Base-by-base conservation (phyloP, 1,140 invertebrate species). In the Magallana gigas region DNA sequence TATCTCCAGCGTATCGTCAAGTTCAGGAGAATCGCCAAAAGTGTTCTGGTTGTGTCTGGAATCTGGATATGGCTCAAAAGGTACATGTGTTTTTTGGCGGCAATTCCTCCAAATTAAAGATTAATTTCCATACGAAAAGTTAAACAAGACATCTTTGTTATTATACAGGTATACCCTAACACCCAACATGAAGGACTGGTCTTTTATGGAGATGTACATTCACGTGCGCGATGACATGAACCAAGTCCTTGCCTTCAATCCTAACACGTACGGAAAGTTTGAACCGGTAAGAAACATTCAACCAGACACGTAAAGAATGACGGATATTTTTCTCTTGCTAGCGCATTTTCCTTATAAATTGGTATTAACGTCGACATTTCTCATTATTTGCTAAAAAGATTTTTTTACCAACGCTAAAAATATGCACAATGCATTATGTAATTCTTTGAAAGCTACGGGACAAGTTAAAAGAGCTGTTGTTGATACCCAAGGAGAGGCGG, bases 171-270 rank as follows among this genome's bases (percentile, higher is more conserved):
- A 90, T 57, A 88, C 90, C 1, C 71, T 85, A 8, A 83, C 88
- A 81, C 87, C 87, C 3, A 87, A 88, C 57, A 90, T 86, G 0
- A 86, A 76, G 14, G 82, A 89, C 7, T 92, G 90, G 91, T 92
- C 91, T 0, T 91, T 90, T 62, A 88, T 91, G 87, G 91, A 92
- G 71, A 91, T 91, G 90, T 91, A 92, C n/a, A 88, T 92, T 16
- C 89, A 92, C 62, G 68, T 92, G 16, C 86, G 90, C 23, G 89
- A 91, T 82, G 89, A 90, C 16, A 82, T 92, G 29, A 89, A 90
- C 18, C 84, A 92, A n/a, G 18, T 89, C 8, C 62, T 92, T 29
- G 90, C 90, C 6, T 92, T 92, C 83, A 92, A 90, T 71, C 89
- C 88, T 1, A 86, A 91, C 16, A 89, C 84, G 8, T 92, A 90